Evolutionary conservation across 1,140 invertebrate genomes (phyloP), one percentile per base, ranked within the genome.

Genomic region (Euwallacea fornicatus): DNA sequence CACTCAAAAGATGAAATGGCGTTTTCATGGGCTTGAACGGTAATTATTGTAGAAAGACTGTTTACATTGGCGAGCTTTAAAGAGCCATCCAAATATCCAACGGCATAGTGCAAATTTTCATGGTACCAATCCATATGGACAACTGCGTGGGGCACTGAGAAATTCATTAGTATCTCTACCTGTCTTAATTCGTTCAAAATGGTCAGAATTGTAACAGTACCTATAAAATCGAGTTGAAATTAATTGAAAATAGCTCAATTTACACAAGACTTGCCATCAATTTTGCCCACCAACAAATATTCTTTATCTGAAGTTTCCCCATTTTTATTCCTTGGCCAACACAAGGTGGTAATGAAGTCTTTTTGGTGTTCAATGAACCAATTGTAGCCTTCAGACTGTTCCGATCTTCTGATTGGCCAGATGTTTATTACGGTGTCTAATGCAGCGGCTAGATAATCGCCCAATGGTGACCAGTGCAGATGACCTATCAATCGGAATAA

Each of bases 381-480:
- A 50, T 82, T 76, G 21, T 73, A 74, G 47, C 66, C 71, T 11
- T 66, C 53, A 1, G 54, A 67, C 10, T 71, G 63, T 42, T 74
- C 74, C 7, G 63, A 47, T 42, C 66, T 62, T 42, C 69, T 74
- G n/a, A 79, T 68, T 7, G 73, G 74, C 86, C 86, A 88, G 42
- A 89, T 84, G 77, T 89, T 89, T 71, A 89, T 72, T 58, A 85
- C 82, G 73, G 84, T 85, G 54, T 87, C 85, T 81, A 88, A 84
- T 6, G 83, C 80, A 0, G 85, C 87, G 13, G 87, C 86, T 10
- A 90, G 74, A 73, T 85, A 84, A 66, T 83, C 82, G 0, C 87
- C 87, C 15, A 77, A 82, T 16, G 83, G 78, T 50, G 84, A 87
- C 85, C 86, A 88, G 55, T 79, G 78, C 10, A 89, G 73, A 73